Percentiles rank a stretch among this genome's conserved stretches.
Evolutionary conservation across 2,888 invertebrate species (phyloP).

Genomic region (Sturmia bella): DNA sequence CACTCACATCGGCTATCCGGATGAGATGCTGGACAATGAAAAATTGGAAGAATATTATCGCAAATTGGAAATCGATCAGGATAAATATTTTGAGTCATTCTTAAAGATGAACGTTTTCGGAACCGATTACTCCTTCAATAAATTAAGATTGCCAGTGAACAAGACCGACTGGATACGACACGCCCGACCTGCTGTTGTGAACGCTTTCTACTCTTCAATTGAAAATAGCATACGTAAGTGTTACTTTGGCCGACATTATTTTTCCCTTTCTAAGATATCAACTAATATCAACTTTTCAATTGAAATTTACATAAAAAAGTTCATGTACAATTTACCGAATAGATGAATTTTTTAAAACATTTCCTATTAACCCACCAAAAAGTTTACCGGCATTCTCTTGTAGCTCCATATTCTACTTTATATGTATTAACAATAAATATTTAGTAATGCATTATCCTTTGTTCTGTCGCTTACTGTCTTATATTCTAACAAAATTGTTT

Average conservation of each 20-base stretch:
- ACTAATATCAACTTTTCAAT: no score
- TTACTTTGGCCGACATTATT: neutral
- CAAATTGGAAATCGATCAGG: conserved; percentile 87
- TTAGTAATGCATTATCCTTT: no score
- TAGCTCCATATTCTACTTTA: no score
- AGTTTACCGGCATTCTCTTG: no score
- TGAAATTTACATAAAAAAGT: no score
- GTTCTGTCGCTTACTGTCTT: no score
- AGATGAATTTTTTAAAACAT: no score
- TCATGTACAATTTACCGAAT: no score
- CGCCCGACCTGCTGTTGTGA: conserved; percentile 91
- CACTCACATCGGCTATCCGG: conserved; percentile 95
- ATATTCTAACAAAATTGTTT: no score
- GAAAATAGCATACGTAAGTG: conserved; percentile 94
- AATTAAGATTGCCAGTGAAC: conserved; percentile 89
- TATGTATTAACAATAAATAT: no score
- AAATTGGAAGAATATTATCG: conserved; percentile 91
- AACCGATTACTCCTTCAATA: conserved; percentile 89
- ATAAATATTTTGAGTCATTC: conserved; percentile 89
- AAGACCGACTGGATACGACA: conserved; percentile 94
- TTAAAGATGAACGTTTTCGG: conserved; percentile 90
- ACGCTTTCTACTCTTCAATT: conserved; percentile 92
- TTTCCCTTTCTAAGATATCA: no score
- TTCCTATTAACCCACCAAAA: no score
- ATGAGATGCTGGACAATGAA: conserved; percentile 90